These are phyloP conservation scores for Psittacula derbiana DNA, from an alignment of 2,797 vertebrate genomes.

Conservation along the genomic window DNA sequence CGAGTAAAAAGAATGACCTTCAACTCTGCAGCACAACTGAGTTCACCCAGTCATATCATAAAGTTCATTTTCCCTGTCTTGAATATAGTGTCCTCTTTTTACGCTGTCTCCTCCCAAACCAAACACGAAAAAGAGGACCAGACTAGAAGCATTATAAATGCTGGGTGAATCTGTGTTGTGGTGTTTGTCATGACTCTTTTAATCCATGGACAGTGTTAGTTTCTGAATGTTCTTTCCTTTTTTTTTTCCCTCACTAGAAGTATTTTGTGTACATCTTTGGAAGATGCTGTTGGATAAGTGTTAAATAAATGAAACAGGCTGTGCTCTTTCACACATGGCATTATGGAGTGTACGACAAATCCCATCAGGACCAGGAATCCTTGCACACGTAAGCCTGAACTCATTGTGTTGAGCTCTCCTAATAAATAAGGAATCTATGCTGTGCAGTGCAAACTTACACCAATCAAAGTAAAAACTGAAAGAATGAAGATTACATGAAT, in stretches of 20 bases:
- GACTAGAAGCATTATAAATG: background rate
- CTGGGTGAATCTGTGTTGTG: accelerated
- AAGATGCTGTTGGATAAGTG: background rate
- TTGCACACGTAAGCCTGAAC: background rate
- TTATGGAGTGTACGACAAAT: background rate
- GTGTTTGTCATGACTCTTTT: background rate
- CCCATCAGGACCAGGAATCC: background rate
- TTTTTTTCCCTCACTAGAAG: background rate
- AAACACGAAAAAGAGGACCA: background rate
- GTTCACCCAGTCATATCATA: background rate
- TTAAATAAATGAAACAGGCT: background rate
- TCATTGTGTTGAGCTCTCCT: background rate
- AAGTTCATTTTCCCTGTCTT: background rate
- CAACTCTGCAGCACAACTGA: background rate
- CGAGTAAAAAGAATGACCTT: background rate
- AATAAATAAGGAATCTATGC: background rate
- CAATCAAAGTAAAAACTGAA: background rate
- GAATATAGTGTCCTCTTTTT: background rate
- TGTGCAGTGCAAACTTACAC: background rate
- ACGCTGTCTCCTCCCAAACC: background rate
- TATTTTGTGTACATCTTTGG: background rate
- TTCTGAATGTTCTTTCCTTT: background rate
- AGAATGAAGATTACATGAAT: background rate
- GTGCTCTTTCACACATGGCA: background rate
- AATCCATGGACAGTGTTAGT: accelerated